Evolutionary conservation across 1,140 invertebrate genomes (phyloP), one percentile per base, ranked within the genome.

Genomic region (Nasonia vitripennis): DNA sequence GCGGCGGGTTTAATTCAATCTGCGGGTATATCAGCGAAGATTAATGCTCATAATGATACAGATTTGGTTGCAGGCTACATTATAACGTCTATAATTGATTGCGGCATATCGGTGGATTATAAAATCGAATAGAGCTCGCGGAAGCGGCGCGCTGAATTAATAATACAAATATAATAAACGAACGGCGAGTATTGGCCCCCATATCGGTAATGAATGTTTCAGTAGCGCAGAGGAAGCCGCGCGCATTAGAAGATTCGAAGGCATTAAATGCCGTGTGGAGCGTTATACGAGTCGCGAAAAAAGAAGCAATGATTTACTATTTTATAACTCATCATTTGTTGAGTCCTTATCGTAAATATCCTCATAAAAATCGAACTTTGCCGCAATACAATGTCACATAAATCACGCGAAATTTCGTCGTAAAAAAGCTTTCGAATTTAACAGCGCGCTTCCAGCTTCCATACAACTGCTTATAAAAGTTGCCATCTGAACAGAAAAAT

Each of bases 361-460:
- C 55, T n/a, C 20, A 62, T 62, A 62, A 62, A 62, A 62, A 62
- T 62, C 55, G 55, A 62, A 62, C 55, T 62, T 62, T 62, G 6
- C 55, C 17, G 55, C 55, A 62, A 62, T 62, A 62, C 55, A 62
- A 62, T 62, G 73, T 74, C 73, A 74, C 73, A 41, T 37, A 37
- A 74, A 74, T 74, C 73, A 37, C 73, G 20, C 37, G 6, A 74
- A 74, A 17, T 74, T 74, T 74, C 37, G 37, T 74, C 34, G 17
- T 74, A 74, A 41, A 74, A 62, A 41, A 74, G 73, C 34, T 37
- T 37, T 37, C 37, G 34, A 74, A 74, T 74, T 41, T 74, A 74
- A 74, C 73, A 74, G 37, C 34, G 37, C 41, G 41, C 41, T 45
- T 45, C 41, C 7, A 37, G 34, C 48, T 14, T 2, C 48, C 41